Evolutionary conservation across 1,140 invertebrate genomes (phyloP), one percentile per base, ranked within the genome.

Genomic region (Ctenoplectra terminalis): DNA sequence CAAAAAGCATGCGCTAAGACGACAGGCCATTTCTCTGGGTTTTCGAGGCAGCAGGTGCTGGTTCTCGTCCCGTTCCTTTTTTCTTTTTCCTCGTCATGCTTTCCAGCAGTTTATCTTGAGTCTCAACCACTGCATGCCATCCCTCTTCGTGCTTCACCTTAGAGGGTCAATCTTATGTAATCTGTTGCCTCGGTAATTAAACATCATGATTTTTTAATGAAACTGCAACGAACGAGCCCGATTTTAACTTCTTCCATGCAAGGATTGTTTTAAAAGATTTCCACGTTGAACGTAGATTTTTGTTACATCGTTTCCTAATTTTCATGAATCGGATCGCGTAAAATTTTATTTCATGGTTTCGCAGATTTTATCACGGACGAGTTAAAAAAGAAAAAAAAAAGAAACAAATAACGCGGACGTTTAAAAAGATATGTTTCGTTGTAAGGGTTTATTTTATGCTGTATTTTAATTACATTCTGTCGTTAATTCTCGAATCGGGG

Each of bases 81-180:
- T 46, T 46, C 63, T 66, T 66, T 26, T 43, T 40, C 15, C 63
- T 40, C 63, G 23, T 43, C n/a, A 40, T 43, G 63, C 63, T 40
- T 66, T 26, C 37, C 63, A 66, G n/a, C 63, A 66, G 63, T 66
- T 66, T 66, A 66, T 66, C 63, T 34, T 8, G 15, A 43, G 63
- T 11, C 63, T 66, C 63, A 26, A 66, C 60, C 60, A 63, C n/a
- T 43, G 61, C 61, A 40, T 23, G 37, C 37, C n/a, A 5, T 40
- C n/a, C 61, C 61, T 64, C 23, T 15, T 43, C 34, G 23, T 64
- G 13, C 61, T 8, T 13, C 37, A 43, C n/a, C 34, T 66, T 66
- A 40, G 7, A 66, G 37, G 63, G 63, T 66, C 63, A 66, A 66
- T 66, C 37, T 66, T 66, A 43, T 40, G 63, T 37, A 66, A 66